Conservation (phyloP, 2,113 vertebrate species). For the cattle (Bos taurus) region ARS-UCD2.0 NC_037335.1:88397001-88397500, state of each 20-base stretch:
- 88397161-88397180: background rate
- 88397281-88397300: background rate
- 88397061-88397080: background rate
- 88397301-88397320: background rate
- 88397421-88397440: background rate
- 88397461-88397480: background rate
- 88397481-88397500: rapidly evolving
- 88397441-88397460: background rate
- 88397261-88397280: background rate
- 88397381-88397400: rapidly evolving
- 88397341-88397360: background rate
- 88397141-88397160: background rate
- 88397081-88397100: background rate
- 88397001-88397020: background rate
- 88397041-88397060: background rate
- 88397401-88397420: rapidly evolving
- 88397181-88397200: background rate
- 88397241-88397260: background rate
- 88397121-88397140: background rate
- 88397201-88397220: background rate
- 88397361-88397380: background rate
- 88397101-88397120: background rate
- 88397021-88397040: background rate
- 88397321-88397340: background rate
- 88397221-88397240: background rate